Conservation (phyloP, 2,888 invertebrate species). For the Diplazon laetatorius region DNA sequence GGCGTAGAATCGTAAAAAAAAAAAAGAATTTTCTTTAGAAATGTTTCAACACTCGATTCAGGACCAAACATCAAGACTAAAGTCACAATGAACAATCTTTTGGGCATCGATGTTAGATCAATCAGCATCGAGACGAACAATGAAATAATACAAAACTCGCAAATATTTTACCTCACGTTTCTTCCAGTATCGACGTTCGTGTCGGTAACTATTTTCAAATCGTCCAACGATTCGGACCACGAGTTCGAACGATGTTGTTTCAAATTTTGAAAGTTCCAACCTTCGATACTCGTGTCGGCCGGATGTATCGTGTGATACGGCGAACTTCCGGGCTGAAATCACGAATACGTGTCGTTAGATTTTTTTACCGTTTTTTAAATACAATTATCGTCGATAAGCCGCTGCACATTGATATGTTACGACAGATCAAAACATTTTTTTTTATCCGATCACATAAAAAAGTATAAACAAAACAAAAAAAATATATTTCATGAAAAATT, state of each 20-base stretch:
- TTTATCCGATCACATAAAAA: too few species aligned
- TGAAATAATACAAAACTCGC: background rate
- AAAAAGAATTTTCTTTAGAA: background rate
- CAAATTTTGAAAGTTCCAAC: slow-evolving; percentile 89
- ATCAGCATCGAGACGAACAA: too few species aligned
- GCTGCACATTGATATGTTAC: background rate
- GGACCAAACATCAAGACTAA: background rate
- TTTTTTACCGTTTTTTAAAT: background rate
- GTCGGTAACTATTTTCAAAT: slow-evolving; percentile 83
- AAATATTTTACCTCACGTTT: slow-evolving; percentile 78
- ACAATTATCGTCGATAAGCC: too few species aligned
- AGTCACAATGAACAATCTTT: too few species aligned
- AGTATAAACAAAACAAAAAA: too few species aligned
- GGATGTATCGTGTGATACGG: slow-evolving; percentile 95
- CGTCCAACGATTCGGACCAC: slow-evolving; percentile 94
- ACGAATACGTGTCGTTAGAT: background rate
- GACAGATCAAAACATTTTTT: too few species aligned
- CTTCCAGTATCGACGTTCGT: slow-evolving; percentile 75
- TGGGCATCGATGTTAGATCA: too few species aligned
- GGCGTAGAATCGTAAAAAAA: background rate
- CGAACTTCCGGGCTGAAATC: slow-evolving; percentile 88
- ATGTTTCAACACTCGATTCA: background rate
- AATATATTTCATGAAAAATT: background rate
- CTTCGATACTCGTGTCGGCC: slow-evolving; percentile 90
- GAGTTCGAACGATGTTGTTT: slow-evolving; percentile 92